Base-by-base conservation (phyloP, 1,140 invertebrate genomes). In the Vanessa tameamea region DNA sequence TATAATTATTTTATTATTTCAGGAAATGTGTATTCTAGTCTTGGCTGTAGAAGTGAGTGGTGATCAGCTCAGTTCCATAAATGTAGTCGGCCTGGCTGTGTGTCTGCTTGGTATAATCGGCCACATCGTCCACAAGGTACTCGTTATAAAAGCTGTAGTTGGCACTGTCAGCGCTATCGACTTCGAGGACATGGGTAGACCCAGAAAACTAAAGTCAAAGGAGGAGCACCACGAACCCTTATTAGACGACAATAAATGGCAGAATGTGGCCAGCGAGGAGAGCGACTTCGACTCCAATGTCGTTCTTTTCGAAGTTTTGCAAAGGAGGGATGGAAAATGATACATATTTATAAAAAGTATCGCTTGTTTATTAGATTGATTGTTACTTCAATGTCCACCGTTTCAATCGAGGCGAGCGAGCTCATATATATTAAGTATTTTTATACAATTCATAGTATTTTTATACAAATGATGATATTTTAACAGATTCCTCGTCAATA, bases 21-120 rank as follows among this genome's bases (percentile, higher is more conserved):
- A 98, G 97, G 98, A 99, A 95, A 95, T 99, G 79, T 96, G 96
- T 82, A 98, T 97, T 75, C 90, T 99, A 73, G 94, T 96, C 11
- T 89, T 99, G 81, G 98, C 98, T 14, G 96, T 98, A 72, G 94
- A 96, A 79, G 95, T 96, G 69, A 97, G 97, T 85, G 97, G 97
- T 15, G 98, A 99, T 89, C 93, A 95, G 79, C 95, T 99, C 82
- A 97, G 95, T 73, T 83, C 93, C 2, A 93, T 99, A 3, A 99
- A 99, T 93, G 94, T 96, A 20, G 91, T 97, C 26, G 99, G 99
- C 3, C 91, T 99, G 50, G 87, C 97, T 11, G 92, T 99, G 13
- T 99, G 98, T 87, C 92, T 99, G 73, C 92, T 95, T 64, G 99
- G 99, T 66, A 99, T 99, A 79, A 94, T 94, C 12, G 93, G 97